These are phyloP conservation scores for Hydrocynus forskahlii DNA, from an alignment of 2,797 vertebrate species.

Conservation along the genomic window DNA sequence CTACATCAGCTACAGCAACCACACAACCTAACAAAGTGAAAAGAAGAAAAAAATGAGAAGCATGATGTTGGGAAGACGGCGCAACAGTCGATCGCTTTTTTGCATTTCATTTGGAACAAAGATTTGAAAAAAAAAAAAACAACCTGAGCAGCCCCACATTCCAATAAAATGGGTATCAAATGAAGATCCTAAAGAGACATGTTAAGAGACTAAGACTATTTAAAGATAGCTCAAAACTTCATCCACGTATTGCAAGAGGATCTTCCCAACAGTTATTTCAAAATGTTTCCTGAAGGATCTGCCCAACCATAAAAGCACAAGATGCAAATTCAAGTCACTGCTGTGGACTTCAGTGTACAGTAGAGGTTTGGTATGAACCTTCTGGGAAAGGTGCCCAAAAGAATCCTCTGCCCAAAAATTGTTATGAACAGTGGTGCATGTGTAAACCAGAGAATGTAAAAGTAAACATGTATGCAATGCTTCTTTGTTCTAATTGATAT, in stretches of 20 bases:
- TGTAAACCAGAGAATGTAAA: slow-evolving; percentile 53
- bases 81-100: slow-evolving; percentile 48
- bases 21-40: slow-evolving; percentile 86
- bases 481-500: slow-evolving; percentile 46
- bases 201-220: slow-evolving; percentile 32
- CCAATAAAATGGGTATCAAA: slow-evolving; percentile 39
- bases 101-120: slow-evolving; percentile 29
- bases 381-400: slow-evolving; percentile 18
- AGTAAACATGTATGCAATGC: slow-evolving; percentile 53
- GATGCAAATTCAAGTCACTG: slow-evolving; percentile 31
- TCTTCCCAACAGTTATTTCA: slow-evolving; percentile 15
- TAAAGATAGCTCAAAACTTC: slow-evolving; percentile 5
- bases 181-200: slow-evolving; percentile 41
- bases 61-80: slow-evolving; percentile 53
- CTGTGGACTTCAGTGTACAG: slow-evolving; percentile 22
- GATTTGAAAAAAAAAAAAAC: background rate
- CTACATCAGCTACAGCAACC: slow-evolving; percentile 99
- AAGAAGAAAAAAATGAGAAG: slow-evolving; percentile 60
- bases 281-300: slow-evolving; percentile 22
- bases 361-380: slow-evolving; percentile 14
- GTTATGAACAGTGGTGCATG: slow-evolving; percentile 53
- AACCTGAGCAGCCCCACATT: slow-evolving; percentile 35
- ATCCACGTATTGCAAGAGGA: slow-evolving; percentile 24
- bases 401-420: slow-evolving; percentile 25
- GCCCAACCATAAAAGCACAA: slow-evolving; percentile 41